Evolutionary conservation across 2,888 invertebrate species (phyloP), one percentile per base, ranked within the genome.

Genomic region (Xylota segnis): DNA sequence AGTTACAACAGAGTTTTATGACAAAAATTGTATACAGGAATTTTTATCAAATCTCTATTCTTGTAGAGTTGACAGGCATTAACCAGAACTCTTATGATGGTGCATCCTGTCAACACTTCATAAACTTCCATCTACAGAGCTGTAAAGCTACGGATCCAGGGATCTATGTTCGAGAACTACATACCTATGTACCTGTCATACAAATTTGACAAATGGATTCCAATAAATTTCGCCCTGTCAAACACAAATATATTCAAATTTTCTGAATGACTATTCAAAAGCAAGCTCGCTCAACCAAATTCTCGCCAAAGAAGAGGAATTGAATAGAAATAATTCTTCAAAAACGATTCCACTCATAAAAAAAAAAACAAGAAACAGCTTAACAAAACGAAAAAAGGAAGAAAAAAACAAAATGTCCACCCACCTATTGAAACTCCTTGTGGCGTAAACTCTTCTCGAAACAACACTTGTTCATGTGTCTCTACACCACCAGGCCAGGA

Each of bases 401-500:
- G 63, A 9, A 0, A 37, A 27, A 56, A 47, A 18, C 18, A 43
- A 50, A 58, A 74, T 45, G 9, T 43, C 43, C 50, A 79, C 79
- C 63, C 63, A 84, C 83, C 83, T 81, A 34, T 27, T 45, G 18
- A 27, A 3, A 5, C 50, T 59, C 66, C 37, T 70, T 32, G 32
- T 27, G 52, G 27, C 29, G 23, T 5, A n/a, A 37, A 58, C 16
- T 65, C 47, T 27, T 27, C 18, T 45, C 27, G n/a, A 32, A 37
- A 29, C 37, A 32, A 23, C 50, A 45, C 40, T 52, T 50, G 50
- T 63, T 65, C 74, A 68, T 68, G 68, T 79, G 74, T 79, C 68
- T 68, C n/a, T 84, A 14, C 70, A 79, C 52, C 14, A 45, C 50
- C 37, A 34, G 34, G 14, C 58, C 70, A 58, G 81, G 75, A 79